Evolutionary conservation across 2,113 vertebrate species (phyloP).

Genomic region (Ciconia maguari): DNA sequence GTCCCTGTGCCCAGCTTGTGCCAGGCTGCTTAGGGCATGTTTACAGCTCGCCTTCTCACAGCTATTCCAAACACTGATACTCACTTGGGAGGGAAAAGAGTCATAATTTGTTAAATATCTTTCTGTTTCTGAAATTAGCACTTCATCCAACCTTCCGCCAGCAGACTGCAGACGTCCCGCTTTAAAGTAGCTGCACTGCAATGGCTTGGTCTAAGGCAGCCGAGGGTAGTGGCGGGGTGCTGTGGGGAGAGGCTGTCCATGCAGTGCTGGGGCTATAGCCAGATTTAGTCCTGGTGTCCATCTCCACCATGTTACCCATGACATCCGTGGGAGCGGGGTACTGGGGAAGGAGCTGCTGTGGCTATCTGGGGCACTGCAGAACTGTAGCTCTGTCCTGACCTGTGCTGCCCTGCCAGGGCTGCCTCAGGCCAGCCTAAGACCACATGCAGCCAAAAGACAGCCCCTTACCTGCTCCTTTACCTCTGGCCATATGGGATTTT

Average conservation of each 20-base stretch:
- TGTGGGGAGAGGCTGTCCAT: neutral
- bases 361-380: neutral
- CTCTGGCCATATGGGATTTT: neutral
- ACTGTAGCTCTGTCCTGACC: neutral
- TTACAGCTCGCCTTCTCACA: neutral
- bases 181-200: neutral
- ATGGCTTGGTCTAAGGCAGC: neutral
- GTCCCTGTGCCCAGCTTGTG: neutral
- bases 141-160: neutral
- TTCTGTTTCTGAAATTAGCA: neutral
- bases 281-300: neutral
- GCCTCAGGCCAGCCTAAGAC: neutral
- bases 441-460: neutral
- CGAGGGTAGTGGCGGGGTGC: rapidly evolving
- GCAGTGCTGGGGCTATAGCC: neutral
- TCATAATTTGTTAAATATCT: neutral
- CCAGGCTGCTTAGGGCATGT: neutral
- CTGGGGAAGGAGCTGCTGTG: neutral
- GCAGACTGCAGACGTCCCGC: rapidly evolving
- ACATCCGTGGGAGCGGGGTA: rapidly evolving
- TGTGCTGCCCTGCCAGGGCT: neutral
- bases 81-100: neutral
- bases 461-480: neutral
- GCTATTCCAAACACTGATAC: neutral
- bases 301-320: neutral